Base-by-base conservation (phyloP, 2,113 vertebrate genomes). In the Dromas ardeola region DNA sequence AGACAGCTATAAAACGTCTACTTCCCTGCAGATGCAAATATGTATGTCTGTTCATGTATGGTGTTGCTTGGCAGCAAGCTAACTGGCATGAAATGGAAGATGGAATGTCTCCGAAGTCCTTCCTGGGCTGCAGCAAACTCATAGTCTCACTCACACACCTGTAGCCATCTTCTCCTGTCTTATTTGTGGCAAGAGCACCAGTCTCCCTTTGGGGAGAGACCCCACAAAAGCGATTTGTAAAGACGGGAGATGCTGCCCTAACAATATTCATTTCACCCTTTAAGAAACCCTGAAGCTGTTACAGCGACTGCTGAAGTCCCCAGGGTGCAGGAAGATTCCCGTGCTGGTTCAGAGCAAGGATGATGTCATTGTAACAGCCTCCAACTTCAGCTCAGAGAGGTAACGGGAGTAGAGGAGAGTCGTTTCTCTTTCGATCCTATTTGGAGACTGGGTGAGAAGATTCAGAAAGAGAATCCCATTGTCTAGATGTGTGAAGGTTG, bases 351-450 rank as follows among this genome's bases (percentile, higher is more conserved):
- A 99, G 98, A 99, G 99, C 98, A 99, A 99, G 97, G 99, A 99
- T 22, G 99, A 99, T 81, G 99, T 99, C 96, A 99, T 99, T 52
- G 99, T 99, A 77, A 99, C 99, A 0, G 99, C 99, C 67, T 99
- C 99, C 94, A 99, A 99, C 98, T 99, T 99, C 98, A 99, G 99
- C 95, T 99, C 99, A 5, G 99, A 99, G 98, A 99, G 99, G 99
- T 99, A 98, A 97, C 2, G 52, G 90, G 40, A 77, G 66, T 30
- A 85, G 92, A 96, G 77, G 90, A 93, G 72, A 91, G 80, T 58
- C 2, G 4, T 93, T 92, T 91, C 86, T 94, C 88, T 96, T 95
- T 96, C 50, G 2, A 81, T 92, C 73, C 78, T 96, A 32, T 87
- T 84, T 94, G 93, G 61, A 89, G 85, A 74, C 66, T 90, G 96